Evolutionary conservation across 2,113 vertebrate genomes (phyloP), one percentile per base, ranked within the genome.

Genomic region (Potamarius usumacintae): DNA sequence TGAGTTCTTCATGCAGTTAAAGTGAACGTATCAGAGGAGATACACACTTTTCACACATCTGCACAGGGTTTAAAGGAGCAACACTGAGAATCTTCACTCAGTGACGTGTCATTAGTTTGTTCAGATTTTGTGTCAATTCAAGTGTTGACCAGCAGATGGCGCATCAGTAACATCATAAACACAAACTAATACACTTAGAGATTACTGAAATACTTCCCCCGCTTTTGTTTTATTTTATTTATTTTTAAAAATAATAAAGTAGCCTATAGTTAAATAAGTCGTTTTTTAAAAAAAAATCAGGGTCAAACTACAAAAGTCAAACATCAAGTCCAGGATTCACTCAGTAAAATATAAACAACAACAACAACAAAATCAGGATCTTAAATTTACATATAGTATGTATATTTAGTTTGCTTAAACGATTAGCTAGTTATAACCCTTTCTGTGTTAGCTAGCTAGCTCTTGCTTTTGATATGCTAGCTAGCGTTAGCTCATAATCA

Each of bases 71-170:
- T 50, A 4, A 11, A 50, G 5, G 20, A 76, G 30, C 27, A 50
- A 22, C 42, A 76, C 17, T 5, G 72, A 78, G 50, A 78, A 55
- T 15, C 76, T n/a, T 55, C 25, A 7, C 12, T 7, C 12, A 27
- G 25, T 25, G 12, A 4, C 1, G 5, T 5, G 50, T n/a, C 5
- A 53, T 2, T 11, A 42, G 7, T 65, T 5, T 77, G 42, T 34
- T 77, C 2, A 50, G 14, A 50, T 52, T 63, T 53, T 5, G 27
- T 15, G 74, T 62, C 5, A 65, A 2, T 69, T 48, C 53, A 18
- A 18, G 22, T 12, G 48, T 20, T 14, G 11, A 48, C 90, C 92
- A 90, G 85, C 53, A 92, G 92, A 86, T 91, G 88, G 82, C 88
- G 85, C 74, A 10, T 74, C 58, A 78, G 89, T 69, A 86, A 88